A percentile compares a stretch with the other conserved stretches of the same genome.
phyloP scores from a whole-genome alignment of 2,888 invertebrate species.

The Apodemia hepburni region DNA sequence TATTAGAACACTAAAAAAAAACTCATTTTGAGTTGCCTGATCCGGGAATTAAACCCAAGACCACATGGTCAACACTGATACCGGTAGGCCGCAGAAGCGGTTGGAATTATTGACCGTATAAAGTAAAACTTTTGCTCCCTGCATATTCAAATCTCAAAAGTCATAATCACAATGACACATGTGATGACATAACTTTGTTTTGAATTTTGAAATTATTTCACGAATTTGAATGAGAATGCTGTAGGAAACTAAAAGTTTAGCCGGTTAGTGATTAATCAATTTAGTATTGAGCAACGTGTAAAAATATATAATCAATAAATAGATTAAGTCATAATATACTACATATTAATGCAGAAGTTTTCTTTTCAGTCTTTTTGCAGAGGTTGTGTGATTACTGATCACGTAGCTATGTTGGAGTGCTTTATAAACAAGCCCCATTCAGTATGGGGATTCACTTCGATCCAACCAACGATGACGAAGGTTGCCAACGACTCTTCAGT shows the following conservation, averaged over 20 bases:
- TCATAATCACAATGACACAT: background rate
- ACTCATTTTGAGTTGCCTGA: no score
- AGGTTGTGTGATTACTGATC: conserved; percentile 24
- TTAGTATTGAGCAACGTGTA: background rate
- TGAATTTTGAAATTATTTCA: conserved; percentile 7
- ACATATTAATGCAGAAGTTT: background rate
- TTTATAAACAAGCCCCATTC: conserved; percentile 57
- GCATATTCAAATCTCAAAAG: no score
- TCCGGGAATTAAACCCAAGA: no score
- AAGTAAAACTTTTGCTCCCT: no score
- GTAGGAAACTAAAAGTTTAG: conserved; percentile 8
- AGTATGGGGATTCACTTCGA: conserved; percentile 60
- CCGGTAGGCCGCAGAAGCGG: no score
- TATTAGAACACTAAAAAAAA: no score
- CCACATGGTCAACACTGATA: no score
- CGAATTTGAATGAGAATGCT: background rate
- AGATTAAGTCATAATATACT: background rate
- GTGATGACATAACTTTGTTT: conserved; percentile 2
- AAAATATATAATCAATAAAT: background rate
- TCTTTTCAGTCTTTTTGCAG: background rate
- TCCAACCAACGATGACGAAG: conserved; percentile 69
- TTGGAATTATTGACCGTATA: no score
- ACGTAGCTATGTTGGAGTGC: conserved; percentile 59
- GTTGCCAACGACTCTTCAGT: conserved; percentile 59
- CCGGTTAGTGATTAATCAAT: conserved; percentile 6